These are phyloP conservation scores for Argentina silus DNA, from an alignment of 2,797 vertebrate genomes.

Conservation along the genomic window DNA sequence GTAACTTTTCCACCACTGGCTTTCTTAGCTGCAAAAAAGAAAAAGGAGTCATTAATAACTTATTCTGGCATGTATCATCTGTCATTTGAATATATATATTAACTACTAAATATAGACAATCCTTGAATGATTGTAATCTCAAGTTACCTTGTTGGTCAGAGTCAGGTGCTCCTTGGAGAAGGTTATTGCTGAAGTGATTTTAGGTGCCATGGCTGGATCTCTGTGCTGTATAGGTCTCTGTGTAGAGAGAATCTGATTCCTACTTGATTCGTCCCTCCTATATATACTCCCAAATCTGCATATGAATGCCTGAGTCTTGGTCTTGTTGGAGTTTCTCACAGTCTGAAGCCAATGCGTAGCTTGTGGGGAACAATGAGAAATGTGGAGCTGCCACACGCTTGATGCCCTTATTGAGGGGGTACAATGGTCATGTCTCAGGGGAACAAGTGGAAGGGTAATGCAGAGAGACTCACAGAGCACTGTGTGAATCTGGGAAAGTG, in stretches of 20 bases:
- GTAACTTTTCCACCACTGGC: constrained; percentile 42
- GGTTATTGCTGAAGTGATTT: constrained; percentile 34
- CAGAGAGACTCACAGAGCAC: constrained; percentile 15
- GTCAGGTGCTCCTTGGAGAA: constrained; percentile 62
- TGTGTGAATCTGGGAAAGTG: constrained; percentile 34
- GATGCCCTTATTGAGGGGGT: constrained; percentile 33
- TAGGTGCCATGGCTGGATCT: constrained; percentile 63
- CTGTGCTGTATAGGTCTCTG: constrained; percentile 34
- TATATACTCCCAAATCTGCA: constrained; percentile 73
- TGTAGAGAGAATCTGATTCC: constrained; percentile 28
- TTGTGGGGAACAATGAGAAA: constrained; percentile 31
- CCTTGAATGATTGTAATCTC: not conserved
- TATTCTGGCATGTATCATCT: not conserved
- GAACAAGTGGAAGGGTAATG: constrained; percentile 40
- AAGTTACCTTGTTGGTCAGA: constrained; percentile 58
- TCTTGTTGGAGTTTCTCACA: constrained; percentile 82
- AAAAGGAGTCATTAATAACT: constrained; percentile 41
- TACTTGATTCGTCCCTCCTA: constrained; percentile 46
- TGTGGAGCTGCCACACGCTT: constrained; percentile 36
- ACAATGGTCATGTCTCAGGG: constrained; percentile 29
- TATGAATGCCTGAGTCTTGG: constrained; percentile 77
- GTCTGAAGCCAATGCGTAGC: constrained; percentile 76
- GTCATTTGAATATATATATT: too few relatives aligned
- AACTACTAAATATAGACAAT: too few relatives aligned
- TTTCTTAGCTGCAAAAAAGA: constrained; percentile 37